Conservation (phyloP, 2,797 vertebrate genomes). For the Luscinia megarhynchos region DNA sequence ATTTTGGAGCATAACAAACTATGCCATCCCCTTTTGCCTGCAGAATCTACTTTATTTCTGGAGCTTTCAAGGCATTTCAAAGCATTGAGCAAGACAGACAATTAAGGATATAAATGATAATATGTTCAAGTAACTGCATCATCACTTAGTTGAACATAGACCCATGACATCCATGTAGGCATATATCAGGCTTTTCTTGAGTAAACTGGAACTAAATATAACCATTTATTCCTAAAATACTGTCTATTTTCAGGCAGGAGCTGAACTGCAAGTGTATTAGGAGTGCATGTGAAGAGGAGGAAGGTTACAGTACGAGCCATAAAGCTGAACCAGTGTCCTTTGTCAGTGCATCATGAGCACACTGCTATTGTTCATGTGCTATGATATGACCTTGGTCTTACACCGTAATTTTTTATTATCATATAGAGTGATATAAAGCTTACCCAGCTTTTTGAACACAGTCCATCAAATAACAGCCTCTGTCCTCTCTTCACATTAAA, state of each 20-base stretch:
- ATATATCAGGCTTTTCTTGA: background rate
- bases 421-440: slow-evolving; percentile 79
- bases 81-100: background rate
- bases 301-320: background rate
- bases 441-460: slow-evolving; percentile 68
- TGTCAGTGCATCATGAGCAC: slow-evolving; percentile 4
- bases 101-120: slow-evolving; percentile 3
- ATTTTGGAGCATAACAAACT: slow-evolving; percentile 9
- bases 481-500: slow-evolving; percentile 71
- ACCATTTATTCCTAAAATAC: background rate
- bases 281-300: background rate
- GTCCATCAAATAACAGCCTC: slow-evolving; percentile 65
- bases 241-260: background rate
- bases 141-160: background rate
- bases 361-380: slow-evolving; percentile 35
- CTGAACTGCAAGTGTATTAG: background rate
- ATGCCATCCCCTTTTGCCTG: background rate
- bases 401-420: slow-evolving; percentile 81
- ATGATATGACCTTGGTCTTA: slow-evolving; percentile 74
- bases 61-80: slow-evolving; percentile 2
- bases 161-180: background rate
- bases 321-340: slow-evolving; percentile 46
- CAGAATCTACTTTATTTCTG: slow-evolving; percentile 1
- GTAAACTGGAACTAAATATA: background rate
- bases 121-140: background rate